Base-by-base conservation (phyloP, 2,113 vertebrate species). In the Amphiprion ocellaris region DNA sequence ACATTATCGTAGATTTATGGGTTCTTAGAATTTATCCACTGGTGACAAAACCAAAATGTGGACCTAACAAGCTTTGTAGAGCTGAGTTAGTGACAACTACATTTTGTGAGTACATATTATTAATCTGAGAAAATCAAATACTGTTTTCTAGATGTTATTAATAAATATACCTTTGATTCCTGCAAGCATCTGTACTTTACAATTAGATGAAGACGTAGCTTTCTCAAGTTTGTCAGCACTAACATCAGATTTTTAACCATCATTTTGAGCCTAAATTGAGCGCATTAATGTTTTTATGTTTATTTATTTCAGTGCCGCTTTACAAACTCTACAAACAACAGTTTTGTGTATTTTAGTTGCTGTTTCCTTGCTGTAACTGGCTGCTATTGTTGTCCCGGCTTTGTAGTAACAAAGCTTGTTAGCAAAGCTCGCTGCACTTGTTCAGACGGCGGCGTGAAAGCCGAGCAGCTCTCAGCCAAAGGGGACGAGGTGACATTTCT, bases 401-500 rank as follows among this genome's bases (percentile, higher is more conserved):
- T 80, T 78, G 79, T 47, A 33, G 15, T 12, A 14, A 11, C 9
- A 19, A 46, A 44, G 71, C 84, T 87, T 71, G 82, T 87, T 82
- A 87, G 82, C 69, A 33, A 70, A 77, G 61, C 67, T 63, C 68
- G 54, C 52, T 24, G 53, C 66, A 11, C 53, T 37, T 19, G 52
- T 83, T 87, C 76, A 74, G 52, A 56, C 50, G 10, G 39, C 0
- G 15, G 53, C 62, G 78, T 65, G 68, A 79, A 81, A 83, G 69
- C 62, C 3, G 26, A 63, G 81, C 62, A 62, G 62, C 69, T 77
- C 72, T 77, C 74, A 83, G 87, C 87, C 84, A 70, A 63, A 91
- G 87, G 88, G 85, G 80, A 78, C 67, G 64, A 77, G 82, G 77
- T 83, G 90, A 91, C 88, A 79, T 91, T 76, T 89, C 84, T 84